These are phyloP conservation scores for Aleiodes alternator DNA, from an alignment of 2,888 invertebrate genomes.

Conservation along the genomic window DNA sequence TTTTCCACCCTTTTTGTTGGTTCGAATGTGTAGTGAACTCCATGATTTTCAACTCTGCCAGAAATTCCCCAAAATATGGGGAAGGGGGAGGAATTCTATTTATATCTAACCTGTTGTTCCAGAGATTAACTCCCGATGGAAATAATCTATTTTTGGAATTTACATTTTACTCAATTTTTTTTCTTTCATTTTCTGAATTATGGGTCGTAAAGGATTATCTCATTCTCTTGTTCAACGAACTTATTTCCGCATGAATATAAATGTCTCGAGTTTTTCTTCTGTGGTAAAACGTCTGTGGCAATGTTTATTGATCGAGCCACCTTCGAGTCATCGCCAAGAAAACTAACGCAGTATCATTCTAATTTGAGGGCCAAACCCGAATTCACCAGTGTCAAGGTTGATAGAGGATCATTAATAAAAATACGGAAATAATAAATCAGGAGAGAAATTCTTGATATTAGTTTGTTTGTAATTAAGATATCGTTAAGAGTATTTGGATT, in stretches of 20 bases:
- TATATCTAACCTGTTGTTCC: too few species aligned
- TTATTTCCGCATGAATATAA: conserved; percentile 3
- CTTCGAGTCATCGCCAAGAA: conserved; percentile 19
- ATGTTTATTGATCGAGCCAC: conserved; percentile 21
- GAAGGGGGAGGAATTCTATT: too few species aligned
- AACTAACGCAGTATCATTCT: neutral
- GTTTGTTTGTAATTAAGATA: neutral
- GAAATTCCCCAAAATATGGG: too few species aligned
- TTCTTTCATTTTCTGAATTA: too few species aligned
- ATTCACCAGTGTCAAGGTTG: conserved; percentile 27
- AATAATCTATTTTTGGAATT: too few species aligned
- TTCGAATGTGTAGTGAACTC: too few species aligned
- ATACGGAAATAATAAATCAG: neutral
- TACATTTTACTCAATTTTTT: too few species aligned
- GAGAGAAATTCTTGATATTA: neutral
- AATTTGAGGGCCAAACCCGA: neutral
- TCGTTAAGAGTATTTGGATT: neutral
- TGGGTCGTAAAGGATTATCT: too few species aligned
- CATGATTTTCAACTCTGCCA: too few species aligned
- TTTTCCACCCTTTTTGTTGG: neutral
- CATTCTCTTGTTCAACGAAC: neutral
- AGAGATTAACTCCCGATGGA: too few species aligned
- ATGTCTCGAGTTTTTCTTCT: neutral
- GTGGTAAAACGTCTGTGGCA: neutral
- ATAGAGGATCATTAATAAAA: conserved; percentile 6